Evolutionary conservation across 2,888 invertebrate genomes (phyloP), one percentile per base, ranked within the genome.

Genomic region (Lasiommata megera): DNA sequence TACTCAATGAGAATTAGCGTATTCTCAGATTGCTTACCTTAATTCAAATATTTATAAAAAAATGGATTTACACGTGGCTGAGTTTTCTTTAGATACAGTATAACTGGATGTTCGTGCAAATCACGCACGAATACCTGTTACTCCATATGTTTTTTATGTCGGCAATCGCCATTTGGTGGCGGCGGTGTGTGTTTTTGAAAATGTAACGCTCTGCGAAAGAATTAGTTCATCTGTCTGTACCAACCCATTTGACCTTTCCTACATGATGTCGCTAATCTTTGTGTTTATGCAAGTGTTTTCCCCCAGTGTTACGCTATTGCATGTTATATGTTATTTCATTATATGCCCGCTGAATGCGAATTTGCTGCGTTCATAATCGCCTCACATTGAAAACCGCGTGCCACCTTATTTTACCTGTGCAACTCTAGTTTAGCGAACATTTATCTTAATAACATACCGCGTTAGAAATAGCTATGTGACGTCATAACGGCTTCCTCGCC

Each of bases 391-490:
- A 31, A 34, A 46, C 16, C 31, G 14, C 6, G 31, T 46, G 46
- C 8, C 46, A 2, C 14, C 29, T 5, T 1, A 11, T 14, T 18
- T 36, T 34, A 47, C 17, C 6, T 34, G 6, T 34, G 17, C 9
- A 40, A 12, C 9, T 12, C 12, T 28, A n/a, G 16, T 47, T 16
- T 11, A 46, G 46, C n/a, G 47, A n/a, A 16, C 48, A 48, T 51
- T 28, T 44, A 36, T 50, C 43, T 34, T 23, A 43, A 36, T 53
- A 43, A 43, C 51, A 41, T 9, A 41, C 16, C 44, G 12, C 28
- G 37, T 44, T 53, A 44, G 54, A 54, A 37, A 54, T 46, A 54
- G 36, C 12, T 6, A 1, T 8, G 37, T 54, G 54, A 37, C 54
- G 44, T 54, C 44, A 46, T 16, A 44, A 23, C 28, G 18, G 36